Percentiles rank a stretch among this genome's conserved stretches.
phyloP scores from a whole-genome alignment of 1,140 invertebrate genomes.

The Drosophila sturtevanti region DNA sequence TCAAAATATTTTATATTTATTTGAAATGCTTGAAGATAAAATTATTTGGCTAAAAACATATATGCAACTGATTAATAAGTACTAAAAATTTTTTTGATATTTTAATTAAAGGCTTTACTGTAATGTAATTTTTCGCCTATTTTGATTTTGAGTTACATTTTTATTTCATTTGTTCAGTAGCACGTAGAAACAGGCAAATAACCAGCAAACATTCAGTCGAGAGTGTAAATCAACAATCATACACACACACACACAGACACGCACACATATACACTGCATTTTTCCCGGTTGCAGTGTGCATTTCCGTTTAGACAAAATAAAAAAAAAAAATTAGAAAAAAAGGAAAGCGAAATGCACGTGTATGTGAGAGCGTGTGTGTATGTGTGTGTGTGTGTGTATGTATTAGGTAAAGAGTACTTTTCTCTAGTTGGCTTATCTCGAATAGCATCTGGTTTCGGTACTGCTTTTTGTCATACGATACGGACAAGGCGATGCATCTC shows the following conservation, averaged over 20 bases:
- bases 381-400: background rate
- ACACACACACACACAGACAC: background rate
- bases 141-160: conserved; percentile 7
- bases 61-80: no score
- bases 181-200: conserved; percentile 48
- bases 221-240: conserved; percentile 46
- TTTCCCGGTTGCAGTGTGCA: conserved; percentile 32
- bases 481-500: conserved; percentile 28
- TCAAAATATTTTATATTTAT: no score
- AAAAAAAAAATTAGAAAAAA: conserved; percentile 11
- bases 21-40: no score
- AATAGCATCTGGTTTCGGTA: conserved; percentile 23
- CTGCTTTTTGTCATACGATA: conserved; percentile 63
- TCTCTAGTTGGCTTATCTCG: conserved; percentile 24
- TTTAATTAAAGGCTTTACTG: conserved; percentile 1
- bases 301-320: conserved; percentile 47
- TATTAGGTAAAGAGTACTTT: background rate
- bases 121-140: background rate
- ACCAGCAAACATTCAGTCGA: conserved; percentile 43
- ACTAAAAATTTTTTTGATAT: no score
- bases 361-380: background rate
- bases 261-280: conserved; percentile 7
- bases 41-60: no score
- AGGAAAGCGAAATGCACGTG: background rate
- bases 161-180: conserved; percentile 28